Percentiles rank a stretch among this genome's conserved stretches.
Conservation (phyloP, 2,113 vertebrate species). For the Festucalex cinctus region DNA sequence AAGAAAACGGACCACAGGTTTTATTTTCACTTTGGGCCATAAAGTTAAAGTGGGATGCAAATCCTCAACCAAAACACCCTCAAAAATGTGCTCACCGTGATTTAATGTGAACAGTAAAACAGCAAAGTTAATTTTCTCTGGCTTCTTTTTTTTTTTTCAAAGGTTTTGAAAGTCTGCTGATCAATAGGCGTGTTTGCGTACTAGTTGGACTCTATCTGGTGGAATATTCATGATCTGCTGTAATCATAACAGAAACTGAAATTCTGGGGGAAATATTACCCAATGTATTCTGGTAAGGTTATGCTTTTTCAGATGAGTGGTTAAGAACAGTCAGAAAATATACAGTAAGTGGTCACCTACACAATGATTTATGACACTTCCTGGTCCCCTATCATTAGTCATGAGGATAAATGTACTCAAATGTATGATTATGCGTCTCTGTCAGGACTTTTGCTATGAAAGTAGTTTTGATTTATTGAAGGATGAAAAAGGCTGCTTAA, state of each 20-base stretch:
- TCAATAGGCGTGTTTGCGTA: slow-evolving; percentile 18
- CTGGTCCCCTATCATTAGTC: slow-evolving; percentile 45
- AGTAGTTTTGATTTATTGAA: slow-evolving; percentile 6
- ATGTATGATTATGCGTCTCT: not conserved
- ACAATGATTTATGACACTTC: slow-evolving; percentile 30
- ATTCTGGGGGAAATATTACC: slow-evolving; percentile 9
- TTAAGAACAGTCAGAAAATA: slow-evolving; percentile 17
- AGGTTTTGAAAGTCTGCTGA: slow-evolving; percentile 18
- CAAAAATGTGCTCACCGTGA: not conserved
- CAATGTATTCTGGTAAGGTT: slow-evolving; percentile 39
- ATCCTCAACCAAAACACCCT: slow-evolving; percentile 17
- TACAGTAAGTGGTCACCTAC: slow-evolving; percentile 5
- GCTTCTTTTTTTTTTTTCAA: not conserved
- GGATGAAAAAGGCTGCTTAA: slow-evolving; percentile 12
- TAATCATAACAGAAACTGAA: slow-evolving; percentile 31
- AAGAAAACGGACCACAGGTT: not conserved
- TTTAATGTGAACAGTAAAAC: not conserved
- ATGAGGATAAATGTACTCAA: slow-evolving; percentile 33
- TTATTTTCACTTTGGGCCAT: slow-evolving; percentile 12
- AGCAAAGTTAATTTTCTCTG: not conserved
- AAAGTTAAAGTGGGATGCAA: slow-evolving; percentile 4
- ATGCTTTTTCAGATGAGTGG: slow-evolving; percentile 13
- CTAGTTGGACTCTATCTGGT: not conserved
- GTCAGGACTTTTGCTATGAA: slow-evolving; percentile 1
- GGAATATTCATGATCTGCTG: not conserved